Evolutionary conservation across 2,113 vertebrate species (phyloP).

Genomic region (Carlito syrichta): DNA sequence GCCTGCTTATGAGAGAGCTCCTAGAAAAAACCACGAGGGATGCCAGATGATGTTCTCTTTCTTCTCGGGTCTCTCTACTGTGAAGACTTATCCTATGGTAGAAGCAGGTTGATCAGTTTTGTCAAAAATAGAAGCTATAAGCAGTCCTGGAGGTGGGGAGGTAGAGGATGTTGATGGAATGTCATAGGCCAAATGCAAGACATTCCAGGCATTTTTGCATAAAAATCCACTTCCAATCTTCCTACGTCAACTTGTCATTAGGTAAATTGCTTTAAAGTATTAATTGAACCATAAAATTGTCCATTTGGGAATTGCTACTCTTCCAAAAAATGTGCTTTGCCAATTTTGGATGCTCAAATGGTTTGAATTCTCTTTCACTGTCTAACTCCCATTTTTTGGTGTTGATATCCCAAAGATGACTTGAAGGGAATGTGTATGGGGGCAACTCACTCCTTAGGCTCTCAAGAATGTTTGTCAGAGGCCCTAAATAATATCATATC

Average conservation of each 20-base stretch:
- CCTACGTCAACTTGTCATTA: constrained; percentile 51
- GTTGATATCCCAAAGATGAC: not conserved
- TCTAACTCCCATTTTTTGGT: not conserved
- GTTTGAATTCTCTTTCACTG: constrained; percentile 66
- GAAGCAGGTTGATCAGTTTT: not conserved
- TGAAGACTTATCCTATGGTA: not conserved
- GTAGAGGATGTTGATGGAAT: not conserved
- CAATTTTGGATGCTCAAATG: constrained; percentile 66
- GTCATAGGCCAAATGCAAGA: not conserved
- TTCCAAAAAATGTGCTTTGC: constrained; percentile 64
- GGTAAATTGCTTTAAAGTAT: constrained; percentile 69
- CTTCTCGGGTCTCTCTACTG: not conserved
- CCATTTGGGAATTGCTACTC: constrained; percentile 29
- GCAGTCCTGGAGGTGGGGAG: not conserved
- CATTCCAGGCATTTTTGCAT: constrained; percentile 1
- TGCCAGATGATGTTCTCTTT: accelerated
- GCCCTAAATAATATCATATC: not conserved
- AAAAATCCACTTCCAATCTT: constrained; percentile 40
- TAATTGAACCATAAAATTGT: constrained; percentile 71
- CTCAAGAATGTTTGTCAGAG: not conserved
- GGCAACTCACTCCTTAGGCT: not conserved
- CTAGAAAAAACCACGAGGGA: not conserved
- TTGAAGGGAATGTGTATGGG: not conserved
- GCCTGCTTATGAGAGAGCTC: not conserved
- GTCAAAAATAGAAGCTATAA: constrained; percentile 9